Conservation (phyloP, 2,797 vertebrate genomes). For the Tangara arthus region DNA sequence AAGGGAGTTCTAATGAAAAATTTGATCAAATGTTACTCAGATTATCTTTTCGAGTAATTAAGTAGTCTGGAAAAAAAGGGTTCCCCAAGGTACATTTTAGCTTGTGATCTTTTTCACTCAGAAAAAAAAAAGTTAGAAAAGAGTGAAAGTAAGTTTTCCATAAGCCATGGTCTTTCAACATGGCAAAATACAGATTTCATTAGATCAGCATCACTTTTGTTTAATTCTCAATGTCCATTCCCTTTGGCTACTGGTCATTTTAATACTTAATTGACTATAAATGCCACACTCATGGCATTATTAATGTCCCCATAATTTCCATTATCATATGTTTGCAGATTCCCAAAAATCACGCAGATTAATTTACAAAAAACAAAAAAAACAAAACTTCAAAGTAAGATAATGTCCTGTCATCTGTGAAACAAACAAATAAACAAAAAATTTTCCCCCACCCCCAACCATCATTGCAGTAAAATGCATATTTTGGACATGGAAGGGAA, state of each 20-base stretch:
- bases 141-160: constrained; percentile 56
- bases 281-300: constrained; percentile 55
- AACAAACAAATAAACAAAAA: neutral
- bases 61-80: constrained; percentile 39
- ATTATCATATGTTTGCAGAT: constrained; percentile 53
- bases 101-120: constrained; percentile 62
- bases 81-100: constrained; percentile 63
- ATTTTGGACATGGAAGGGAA: neutral
- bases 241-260: constrained; percentile 73
- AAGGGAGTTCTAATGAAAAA: constrained; percentile 70
- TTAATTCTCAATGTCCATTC: constrained; percentile 71
- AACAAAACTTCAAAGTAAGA: constrained; percentile 17
- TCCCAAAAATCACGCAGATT: constrained; percentile 57
- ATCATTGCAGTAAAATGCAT: neutral
- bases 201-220: constrained; percentile 64
- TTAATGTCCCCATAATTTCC: constrained; percentile 20
- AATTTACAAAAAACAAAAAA: constrained; percentile 44
- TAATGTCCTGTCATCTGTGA: neutral
- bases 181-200: constrained; percentile 65
- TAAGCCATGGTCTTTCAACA: constrained; percentile 41
- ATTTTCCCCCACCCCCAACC: neutral
- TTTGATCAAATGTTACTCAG: constrained; percentile 73
- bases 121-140: constrained; percentile 47
- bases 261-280: constrained; percentile 63
- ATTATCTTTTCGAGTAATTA: constrained; percentile 73